phyloP scores from a whole-genome alignment of 2,797 vertebrate species.

The Anguilla pacifica region DNA sequence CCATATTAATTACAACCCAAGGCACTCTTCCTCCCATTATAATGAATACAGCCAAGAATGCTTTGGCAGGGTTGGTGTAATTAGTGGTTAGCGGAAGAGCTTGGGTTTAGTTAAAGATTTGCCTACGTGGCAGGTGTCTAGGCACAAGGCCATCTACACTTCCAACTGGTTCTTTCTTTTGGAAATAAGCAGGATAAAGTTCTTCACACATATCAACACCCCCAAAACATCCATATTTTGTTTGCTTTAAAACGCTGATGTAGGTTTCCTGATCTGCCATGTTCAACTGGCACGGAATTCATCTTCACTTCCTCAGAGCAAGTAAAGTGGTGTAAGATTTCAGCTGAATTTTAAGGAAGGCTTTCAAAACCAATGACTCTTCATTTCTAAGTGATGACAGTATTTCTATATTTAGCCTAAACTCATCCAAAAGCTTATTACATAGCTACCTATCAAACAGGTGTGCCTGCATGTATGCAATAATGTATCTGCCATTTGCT shows the following conservation, averaged over 20 bases:
- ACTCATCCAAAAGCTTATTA: not conserved
- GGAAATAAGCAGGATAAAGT: not conserved
- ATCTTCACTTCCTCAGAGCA: not conserved
- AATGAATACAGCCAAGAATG: not conserved
- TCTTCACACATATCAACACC: not conserved
- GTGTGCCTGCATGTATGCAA: not conserved
- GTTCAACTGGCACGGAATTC: not conserved
- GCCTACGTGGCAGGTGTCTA: not conserved
- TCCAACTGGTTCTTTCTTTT: not conserved
- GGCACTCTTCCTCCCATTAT: not conserved
- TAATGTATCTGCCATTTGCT: not conserved
- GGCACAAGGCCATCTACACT: not conserved
- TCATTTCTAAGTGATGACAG: not conserved
- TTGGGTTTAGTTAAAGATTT: conserved; percentile 5
- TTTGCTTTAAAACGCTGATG: not conserved
- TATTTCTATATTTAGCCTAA: not conserved
- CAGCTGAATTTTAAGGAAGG: not conserved
- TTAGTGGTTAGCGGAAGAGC: not conserved
- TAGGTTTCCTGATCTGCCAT: not conserved
- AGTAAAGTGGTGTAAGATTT: not conserved
- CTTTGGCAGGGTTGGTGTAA: conserved; percentile 3
- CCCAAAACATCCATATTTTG: not conserved
- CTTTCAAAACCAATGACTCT: not conserved
- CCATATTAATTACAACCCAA: conserved; percentile 10
- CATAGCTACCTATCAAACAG: not conserved